phyloP scores from a whole-genome alignment of 2,797 vertebrate genomes.

The Enteromius argenteus region DNA sequence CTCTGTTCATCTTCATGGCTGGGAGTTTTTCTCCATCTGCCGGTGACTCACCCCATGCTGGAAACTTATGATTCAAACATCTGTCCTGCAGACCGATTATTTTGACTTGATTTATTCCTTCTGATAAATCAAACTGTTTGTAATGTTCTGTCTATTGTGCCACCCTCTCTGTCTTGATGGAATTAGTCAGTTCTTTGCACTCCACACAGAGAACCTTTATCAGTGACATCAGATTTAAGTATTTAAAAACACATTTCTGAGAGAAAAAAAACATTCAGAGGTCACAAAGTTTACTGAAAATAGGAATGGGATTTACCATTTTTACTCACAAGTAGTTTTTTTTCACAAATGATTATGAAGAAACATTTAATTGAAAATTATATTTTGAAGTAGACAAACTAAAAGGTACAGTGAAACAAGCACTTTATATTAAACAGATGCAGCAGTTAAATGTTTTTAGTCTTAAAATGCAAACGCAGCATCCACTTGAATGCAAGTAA shows the following conservation, averaged over 20 bases:
- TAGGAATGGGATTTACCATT: not conserved
- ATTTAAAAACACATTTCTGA: not conserved
- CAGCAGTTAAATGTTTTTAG: not conserved
- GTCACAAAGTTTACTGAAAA: not conserved
- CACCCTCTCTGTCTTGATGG: not conserved
- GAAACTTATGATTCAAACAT: conserved; percentile 33
- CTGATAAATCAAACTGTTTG: conserved; percentile 18
- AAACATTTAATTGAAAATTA: not conserved
- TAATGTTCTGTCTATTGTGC: not conserved
- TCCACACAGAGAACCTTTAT: not conserved
- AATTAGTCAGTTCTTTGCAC: not conserved
- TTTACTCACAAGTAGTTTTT: not conserved
- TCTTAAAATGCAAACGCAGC: not conserved
- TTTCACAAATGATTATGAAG: not conserved
- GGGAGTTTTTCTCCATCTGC: not conserved
- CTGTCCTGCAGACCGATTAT: conserved; percentile 29
- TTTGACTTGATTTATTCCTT: conserved; percentile 35
- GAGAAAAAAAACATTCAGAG: not conserved
- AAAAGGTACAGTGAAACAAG: not conserved
- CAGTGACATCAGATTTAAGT: conserved; percentile 8
- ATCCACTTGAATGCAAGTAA: not conserved
- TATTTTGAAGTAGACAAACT: not conserved
- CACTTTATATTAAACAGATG: not conserved
- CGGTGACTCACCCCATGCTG: conserved; percentile 13
- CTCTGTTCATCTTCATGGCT: conserved; percentile 12